These are phyloP conservation scores for Geophilus truncorum DNA, from an alignment of 2,888 invertebrate genomes.

Conservation along the genomic window DNA sequence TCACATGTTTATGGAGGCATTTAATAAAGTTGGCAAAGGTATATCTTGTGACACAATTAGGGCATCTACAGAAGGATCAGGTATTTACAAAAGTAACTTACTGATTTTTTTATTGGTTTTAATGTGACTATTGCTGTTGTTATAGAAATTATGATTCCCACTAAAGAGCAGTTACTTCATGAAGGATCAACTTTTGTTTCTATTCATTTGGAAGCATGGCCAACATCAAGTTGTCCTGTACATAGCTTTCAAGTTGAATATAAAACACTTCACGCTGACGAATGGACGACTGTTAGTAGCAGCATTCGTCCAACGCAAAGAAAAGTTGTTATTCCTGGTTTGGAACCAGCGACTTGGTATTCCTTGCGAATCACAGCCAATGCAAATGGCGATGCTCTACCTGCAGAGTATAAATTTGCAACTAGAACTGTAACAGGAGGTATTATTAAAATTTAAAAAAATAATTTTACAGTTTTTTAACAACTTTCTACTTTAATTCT, in stretches of 20 bases:
- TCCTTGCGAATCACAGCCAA: not conserved
- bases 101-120: not conserved
- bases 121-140: no score
- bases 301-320: not conserved
- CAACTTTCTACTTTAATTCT: not conserved
- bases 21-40: constrained; percentile 14
- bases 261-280: not conserved
- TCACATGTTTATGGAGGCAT: constrained; percentile 10
- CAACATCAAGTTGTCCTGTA: not conserved
- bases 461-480: not conserved
- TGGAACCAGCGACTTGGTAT: constrained; percentile 28
- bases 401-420: constrained; percentile 16
- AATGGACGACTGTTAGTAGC: constrained; percentile 10
- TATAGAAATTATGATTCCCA: not conserved
- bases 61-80: constrained; percentile 9
- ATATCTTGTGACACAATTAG: not conserved
- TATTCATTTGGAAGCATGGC: constrained; percentile 25
- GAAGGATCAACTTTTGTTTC: constrained; percentile 27
- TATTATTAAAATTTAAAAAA: not conserved
- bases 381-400: not conserved
- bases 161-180: not conserved
- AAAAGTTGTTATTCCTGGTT: constrained; percentile 23
- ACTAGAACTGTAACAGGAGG: not conserved
- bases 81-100: no score
- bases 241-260: constrained; percentile 15